Evolutionary conservation across 2,797 vertebrate genomes (phyloP).

Genomic region (Phoxinus dragarum): DNA sequence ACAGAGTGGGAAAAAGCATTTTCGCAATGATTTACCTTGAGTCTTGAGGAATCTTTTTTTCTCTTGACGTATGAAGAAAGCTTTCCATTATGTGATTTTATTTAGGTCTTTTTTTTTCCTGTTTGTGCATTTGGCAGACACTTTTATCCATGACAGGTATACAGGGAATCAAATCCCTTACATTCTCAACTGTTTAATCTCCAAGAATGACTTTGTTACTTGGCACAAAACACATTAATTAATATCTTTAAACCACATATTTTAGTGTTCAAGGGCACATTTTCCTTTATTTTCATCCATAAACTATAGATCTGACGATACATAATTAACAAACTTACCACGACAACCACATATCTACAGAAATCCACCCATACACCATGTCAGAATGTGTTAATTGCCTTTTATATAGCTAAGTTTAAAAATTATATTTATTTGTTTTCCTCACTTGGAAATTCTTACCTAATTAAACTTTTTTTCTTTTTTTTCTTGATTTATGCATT

Average conservation of each 20-base stretch:
- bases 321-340: neutral
- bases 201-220: neutral
- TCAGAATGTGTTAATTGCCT: neutral
- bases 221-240: neutral
- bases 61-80: neutral
- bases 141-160: neutral
- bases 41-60: neutral
- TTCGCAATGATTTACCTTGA: neutral
- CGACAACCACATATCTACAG: neutral
- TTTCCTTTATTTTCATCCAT: neutral
- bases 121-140: neutral
- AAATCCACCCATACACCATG: neutral
- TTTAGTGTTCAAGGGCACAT: neutral
- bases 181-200: neutral
- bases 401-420: neutral
- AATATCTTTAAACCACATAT: neutral
- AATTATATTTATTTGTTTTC: neutral
- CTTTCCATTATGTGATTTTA: neutral
- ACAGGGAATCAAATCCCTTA: neutral
- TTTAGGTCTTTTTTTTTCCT: slow-evolving; percentile 49
- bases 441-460: too few species aligned
- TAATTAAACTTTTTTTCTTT: neutral
- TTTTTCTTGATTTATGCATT: neutral
- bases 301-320: neutral
- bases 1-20: slow-evolving; percentile 3